Percentiles rank a stretch among this genome's conserved stretches.
phyloP scores from a whole-genome alignment of 2,888 invertebrate genomes.

The Ennomos erosarius region DNA sequence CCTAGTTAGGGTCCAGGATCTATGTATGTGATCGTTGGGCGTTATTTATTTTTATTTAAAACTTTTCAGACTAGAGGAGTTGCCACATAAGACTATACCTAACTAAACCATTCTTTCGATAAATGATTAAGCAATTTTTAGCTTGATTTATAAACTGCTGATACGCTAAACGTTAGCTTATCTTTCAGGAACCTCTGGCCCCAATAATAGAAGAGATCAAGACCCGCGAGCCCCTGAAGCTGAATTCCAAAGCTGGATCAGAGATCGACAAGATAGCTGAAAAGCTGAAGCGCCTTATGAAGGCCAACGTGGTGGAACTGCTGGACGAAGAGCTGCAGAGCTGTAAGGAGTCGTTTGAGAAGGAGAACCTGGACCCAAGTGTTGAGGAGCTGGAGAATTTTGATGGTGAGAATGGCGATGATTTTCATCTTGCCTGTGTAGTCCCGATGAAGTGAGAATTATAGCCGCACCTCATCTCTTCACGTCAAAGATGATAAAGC shows the following conservation, averaged over 20 bases:
- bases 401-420: slow-evolving; percentile 42
- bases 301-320: slow-evolving; percentile 56
- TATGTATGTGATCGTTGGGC: no score
- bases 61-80: no score
- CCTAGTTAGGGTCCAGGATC: no score
- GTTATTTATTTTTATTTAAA: no score
- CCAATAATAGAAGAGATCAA: slow-evolving; percentile 77
- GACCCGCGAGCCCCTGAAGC: slow-evolving; percentile 63
- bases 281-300: slow-evolving; percentile 71
- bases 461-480: no score
- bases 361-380: slow-evolving; percentile 43
- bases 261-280: slow-evolving; percentile 80
- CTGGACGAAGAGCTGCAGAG: slow-evolving; percentile 66
- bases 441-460: no score
- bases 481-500: no score
- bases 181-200: slow-evolving; percentile 61
- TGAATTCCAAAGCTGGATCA: slow-evolving; percentile 51
- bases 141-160: neutral
- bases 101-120: no score
- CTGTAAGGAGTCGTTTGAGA: slow-evolving; percentile 70
- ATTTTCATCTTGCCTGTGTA: no score
- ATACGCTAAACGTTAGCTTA: slow-evolving; percentile 19
- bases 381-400: slow-evolving; percentile 39
- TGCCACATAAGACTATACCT: no score
- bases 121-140: no score